Conservation (phyloP, 2,113 vertebrate genomes). For the Gymnorhina tibicen region DNA sequence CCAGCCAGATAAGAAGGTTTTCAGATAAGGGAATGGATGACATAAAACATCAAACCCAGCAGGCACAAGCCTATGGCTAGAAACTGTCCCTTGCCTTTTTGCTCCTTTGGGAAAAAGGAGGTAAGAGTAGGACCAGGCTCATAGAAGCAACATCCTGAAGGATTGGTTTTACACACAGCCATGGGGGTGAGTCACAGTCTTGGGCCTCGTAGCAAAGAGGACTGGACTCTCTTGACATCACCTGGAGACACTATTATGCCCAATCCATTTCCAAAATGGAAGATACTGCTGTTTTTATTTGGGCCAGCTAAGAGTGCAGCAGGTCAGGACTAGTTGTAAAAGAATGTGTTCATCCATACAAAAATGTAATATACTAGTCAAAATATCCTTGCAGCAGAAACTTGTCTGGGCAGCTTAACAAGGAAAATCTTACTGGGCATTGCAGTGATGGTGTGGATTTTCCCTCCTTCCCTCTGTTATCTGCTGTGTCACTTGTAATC, state of each 20-base stretch:
- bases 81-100: background rate
- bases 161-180: background rate
- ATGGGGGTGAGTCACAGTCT: background rate
- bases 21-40: background rate
- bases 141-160: background rate
- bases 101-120: background rate
- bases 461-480: background rate
- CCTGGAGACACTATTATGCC: background rate
- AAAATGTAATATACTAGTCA: background rate
- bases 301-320: background rate
- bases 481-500: background rate
- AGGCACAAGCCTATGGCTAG: background rate
- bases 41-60: background rate
- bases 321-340: background rate
- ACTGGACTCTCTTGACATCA: background rate
- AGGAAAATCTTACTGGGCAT: background rate
- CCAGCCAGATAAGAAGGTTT: background rate
- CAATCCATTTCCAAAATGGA: background rate
- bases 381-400: background rate
- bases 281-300: background rate
- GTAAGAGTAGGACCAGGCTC: accelerated
- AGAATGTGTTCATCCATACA: background rate
- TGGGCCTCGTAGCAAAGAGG: background rate
- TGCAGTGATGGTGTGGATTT: background rate
- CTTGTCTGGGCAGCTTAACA: background rate